These are phyloP conservation scores for Dicrurus megarhynchus DNA, from an alignment of 2,113 vertebrate species.

Conservation along the genomic window DNA sequence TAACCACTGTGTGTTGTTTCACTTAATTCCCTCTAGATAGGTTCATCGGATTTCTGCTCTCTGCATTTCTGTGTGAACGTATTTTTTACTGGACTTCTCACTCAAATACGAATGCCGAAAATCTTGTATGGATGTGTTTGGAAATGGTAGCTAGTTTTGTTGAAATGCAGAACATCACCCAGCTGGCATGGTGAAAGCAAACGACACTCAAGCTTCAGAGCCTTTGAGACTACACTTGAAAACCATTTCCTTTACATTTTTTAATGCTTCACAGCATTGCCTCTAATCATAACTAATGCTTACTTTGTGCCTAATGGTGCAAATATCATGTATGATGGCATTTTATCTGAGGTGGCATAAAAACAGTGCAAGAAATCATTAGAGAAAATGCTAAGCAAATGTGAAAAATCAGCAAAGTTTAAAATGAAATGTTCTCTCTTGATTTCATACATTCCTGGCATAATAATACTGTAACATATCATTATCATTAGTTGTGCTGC, in stretches of 20 bases:
- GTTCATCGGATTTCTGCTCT: background rate
- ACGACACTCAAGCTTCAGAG: conserved; percentile 14
- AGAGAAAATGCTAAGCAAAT: conserved; percentile 71
- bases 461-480: conserved; percentile 57
- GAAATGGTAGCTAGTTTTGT: conserved; percentile 41
- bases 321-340: conserved; percentile 64
- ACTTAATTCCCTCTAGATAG: conserved; percentile 5
- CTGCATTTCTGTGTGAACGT: background rate
- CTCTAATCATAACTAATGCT: conserved; percentile 59
- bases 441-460: conserved; percentile 61
- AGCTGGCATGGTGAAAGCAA: conserved; percentile 13
- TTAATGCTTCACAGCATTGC: conserved; percentile 56
- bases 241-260: conserved; percentile 57
- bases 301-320: conserved; percentile 67
- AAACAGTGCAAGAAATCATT: conserved; percentile 69
- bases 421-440: conserved; percentile 62
- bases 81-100: background rate
- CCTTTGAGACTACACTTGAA: background rate
- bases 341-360: conserved; percentile 68
- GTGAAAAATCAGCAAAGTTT: conserved; percentile 79
- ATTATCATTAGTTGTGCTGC: conserved; percentile 56
- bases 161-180: conserved; percentile 10
- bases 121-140: background rate
- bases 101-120: background rate
- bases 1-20: conserved; percentile 40